Evolutionary conservation across 2,888 invertebrate species (phyloP), one percentile per base, ranked within the genome.

Genomic region (Pediacus dermestoides): DNA sequence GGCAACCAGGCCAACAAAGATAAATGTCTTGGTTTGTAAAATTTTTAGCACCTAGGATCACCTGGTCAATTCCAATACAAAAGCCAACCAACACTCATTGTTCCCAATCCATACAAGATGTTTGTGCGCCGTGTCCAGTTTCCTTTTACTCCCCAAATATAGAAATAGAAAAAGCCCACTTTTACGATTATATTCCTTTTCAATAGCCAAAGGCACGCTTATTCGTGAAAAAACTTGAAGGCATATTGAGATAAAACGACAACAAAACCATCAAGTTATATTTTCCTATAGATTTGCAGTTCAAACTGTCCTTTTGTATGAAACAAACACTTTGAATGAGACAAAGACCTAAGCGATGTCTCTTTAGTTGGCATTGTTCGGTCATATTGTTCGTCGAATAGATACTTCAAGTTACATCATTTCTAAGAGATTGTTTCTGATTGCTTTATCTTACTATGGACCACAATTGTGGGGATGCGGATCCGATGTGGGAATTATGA

Each of bases 361-460:
- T 68, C 67, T 67, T 69, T 68, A 68, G 68, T 64, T 62, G 64
- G 60, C 62, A 51, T 67, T 68, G 68, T 67, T 63, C 56, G 50
- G 36, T 39, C 46, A 52, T 55, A 64, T 66, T 67, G 64, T 68
- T 64, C 60, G 55, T 53, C 49, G 64, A 67, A 68, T 67, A 58
- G 67, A 68, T 67, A 67, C 68, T 67, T 68, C 66, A 68, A 67
- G 67, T 69, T 68, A 68, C 69, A 69, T 68, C 67, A 66, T 67
- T 64, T 65, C 66, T 58, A 64, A 67, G 66, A 67, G 66, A 67
- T 67, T 59, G 64, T 63, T 61, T 60, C 58, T 59, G 66, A 67
- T 67, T 67, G 67, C 66, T 65, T 68, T 67, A 66, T 66, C 65
- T 66, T 58, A 56, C 54, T 59, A 45, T 39, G 53, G 41, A 42